These are phyloP conservation scores for Toxonevra muliebris DNA, from an alignment of 2,888 invertebrate species.

Conservation along the genomic window DNA sequence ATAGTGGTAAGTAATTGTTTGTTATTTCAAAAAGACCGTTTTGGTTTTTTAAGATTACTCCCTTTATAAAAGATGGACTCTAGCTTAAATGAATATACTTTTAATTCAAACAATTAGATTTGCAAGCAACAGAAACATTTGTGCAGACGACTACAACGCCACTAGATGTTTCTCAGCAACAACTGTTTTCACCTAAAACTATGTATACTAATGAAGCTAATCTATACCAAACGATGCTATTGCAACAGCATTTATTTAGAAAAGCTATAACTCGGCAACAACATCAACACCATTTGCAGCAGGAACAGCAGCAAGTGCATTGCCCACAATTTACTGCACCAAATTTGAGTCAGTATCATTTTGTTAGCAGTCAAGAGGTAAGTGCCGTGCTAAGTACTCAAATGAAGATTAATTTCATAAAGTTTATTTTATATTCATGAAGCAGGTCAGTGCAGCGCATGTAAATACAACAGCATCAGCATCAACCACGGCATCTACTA, in stretches of 20 bases:
- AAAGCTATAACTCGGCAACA: slow-evolving; percentile 60
- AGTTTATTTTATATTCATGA: too few relatives aligned
- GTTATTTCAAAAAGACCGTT: too few relatives aligned
- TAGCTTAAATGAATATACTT: too few relatives aligned
- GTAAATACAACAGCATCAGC: slow-evolving; percentile 29
- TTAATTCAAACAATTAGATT: too few relatives aligned
- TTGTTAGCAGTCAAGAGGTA: slow-evolving; percentile 69
- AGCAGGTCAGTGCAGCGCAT: slow-evolving; percentile 37
- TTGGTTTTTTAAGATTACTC: too few relatives aligned
- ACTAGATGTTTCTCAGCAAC: slow-evolving; percentile 1
- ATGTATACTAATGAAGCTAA: slow-evolving; percentile 78
- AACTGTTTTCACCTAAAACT: slow-evolving; percentile 66
- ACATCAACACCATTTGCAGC: slow-evolving; percentile 19
- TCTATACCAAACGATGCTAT: slow-evolving; percentile 73
- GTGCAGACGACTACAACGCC: neutral
- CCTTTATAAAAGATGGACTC: too few relatives aligned
- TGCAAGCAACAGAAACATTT: neutral
- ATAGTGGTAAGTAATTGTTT: too few relatives aligned
- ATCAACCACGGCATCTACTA: slow-evolving; percentile 32
- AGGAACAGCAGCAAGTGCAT: slow-evolving; percentile 38
- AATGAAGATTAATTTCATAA: too few relatives aligned
- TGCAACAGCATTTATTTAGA: slow-evolving; percentile 73
- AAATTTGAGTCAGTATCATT: slow-evolving; percentile 70
- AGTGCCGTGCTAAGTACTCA: slow-evolving; percentile 32
- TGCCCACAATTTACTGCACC: slow-evolving; percentile 67